A percentile compares a stretch with the other conserved stretches of the same genome.
Evolutionary conservation across 1,140 invertebrate genomes (phyloP).

Genomic region (Marisa cornuarietis): DNA sequence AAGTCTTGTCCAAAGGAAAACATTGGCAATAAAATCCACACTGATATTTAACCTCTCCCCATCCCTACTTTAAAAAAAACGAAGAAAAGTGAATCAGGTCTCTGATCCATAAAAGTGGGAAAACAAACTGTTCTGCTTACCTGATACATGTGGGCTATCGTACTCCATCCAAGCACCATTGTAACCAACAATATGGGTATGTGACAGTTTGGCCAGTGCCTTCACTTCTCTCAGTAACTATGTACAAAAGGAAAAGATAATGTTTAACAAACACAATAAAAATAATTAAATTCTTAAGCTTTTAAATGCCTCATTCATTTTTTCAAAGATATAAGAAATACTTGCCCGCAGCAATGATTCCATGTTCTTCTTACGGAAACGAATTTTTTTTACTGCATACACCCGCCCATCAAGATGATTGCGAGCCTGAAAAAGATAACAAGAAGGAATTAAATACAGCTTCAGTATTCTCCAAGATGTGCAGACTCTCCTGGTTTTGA

Average conservation of each 20-base stretch:
- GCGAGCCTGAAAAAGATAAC: constrained; percentile 68
- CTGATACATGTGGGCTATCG: constrained; percentile 37
- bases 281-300: neutral
- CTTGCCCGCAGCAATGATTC: constrained; percentile 59
- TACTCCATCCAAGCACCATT: constrained; percentile 84
- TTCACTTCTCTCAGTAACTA: constrained; percentile 76
- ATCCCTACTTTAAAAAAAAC: too few species aligned
- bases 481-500: too few species aligned
- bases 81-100: too few species aligned
- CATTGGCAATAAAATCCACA: too few species aligned
- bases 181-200: constrained; percentile 84
- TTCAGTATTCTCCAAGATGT: too few species aligned
- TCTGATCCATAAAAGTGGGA: too few species aligned
- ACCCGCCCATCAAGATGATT: constrained; percentile 79
- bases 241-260: constrained; percentile 8
- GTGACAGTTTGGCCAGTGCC: constrained; percentile 80
- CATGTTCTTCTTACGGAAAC: constrained; percentile 57
- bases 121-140: neutral
- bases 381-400: constrained; percentile 86
- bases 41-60: too few species aligned
- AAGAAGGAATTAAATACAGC: constrained; percentile 56
- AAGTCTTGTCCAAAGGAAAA: too few species aligned
- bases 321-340: neutral
- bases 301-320: neutral
- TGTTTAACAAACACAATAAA: neutral